These are phyloP conservation scores for Campylomormyrus tamandua DNA, from an alignment of 2,113 vertebrate genomes.

Conservation along the genomic window DNA sequence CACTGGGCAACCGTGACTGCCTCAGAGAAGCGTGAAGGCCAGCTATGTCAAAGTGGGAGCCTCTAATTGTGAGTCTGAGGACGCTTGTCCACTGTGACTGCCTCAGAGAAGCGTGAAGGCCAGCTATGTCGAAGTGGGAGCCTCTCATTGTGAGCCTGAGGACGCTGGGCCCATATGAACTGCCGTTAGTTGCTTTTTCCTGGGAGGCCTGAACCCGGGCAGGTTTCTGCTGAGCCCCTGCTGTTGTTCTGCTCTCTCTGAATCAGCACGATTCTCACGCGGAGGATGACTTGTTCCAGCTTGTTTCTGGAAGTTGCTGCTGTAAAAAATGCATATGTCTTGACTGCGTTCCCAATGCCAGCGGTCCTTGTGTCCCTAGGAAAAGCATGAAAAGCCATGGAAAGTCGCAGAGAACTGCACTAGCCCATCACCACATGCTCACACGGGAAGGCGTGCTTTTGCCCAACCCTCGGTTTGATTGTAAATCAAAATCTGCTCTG, in stretches of 20 bases:
- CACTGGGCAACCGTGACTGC: too few relatives aligned
- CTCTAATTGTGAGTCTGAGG: too few relatives aligned
- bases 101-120: background rate
- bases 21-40: too few relatives aligned
- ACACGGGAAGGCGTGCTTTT: background rate
- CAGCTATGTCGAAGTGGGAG: background rate
- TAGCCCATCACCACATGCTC: background rate
- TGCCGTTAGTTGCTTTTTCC: background rate
- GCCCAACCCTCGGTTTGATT: slow-evolving; percentile 25
- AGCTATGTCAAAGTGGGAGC: too few relatives aligned
- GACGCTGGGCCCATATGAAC: background rate
- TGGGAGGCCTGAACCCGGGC: background rate
- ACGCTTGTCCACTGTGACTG: background rate
- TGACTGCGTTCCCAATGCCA: background rate
- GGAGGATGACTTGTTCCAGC: background rate
- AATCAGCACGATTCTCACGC: background rate
- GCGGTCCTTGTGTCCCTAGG: background rate
- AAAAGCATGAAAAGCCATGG: background rate
- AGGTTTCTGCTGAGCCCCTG: background rate
- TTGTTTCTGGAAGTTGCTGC: background rate
- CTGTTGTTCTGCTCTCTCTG: background rate
- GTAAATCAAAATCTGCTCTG: slow-evolving; percentile 66
- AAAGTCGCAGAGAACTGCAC: background rate
- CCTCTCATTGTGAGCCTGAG: background rate
- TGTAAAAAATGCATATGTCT: background rate